phyloP scores from a whole-genome alignment of 2,113 vertebrate species.

The Lethenteron reissneri region DNA sequence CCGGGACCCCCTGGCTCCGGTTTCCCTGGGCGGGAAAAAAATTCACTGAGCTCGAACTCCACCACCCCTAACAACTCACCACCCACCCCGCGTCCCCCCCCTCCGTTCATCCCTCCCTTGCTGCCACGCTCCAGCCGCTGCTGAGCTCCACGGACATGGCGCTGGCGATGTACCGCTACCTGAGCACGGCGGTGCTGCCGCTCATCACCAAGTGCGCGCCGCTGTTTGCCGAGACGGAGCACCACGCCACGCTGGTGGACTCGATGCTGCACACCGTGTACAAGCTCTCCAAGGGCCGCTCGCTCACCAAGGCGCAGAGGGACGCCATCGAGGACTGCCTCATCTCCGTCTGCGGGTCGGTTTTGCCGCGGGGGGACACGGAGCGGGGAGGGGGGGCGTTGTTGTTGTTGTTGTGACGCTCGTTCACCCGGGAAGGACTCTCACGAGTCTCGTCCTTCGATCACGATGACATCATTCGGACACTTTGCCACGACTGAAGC shows the following conservation, averaged over 20 bases:
- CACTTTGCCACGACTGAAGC: too few species aligned
- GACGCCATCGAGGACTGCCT: slow-evolving; percentile 92
- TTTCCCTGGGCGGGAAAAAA: too few species aligned
- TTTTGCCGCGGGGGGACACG: too few species aligned
- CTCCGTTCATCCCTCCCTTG: neutral
- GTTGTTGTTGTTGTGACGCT: too few species aligned
- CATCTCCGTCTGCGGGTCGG: slow-evolving; percentile 70
- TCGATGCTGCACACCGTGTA: slow-evolving; percentile 85
- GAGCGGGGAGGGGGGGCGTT: too few species aligned
- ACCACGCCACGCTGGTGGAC: slow-evolving; percentile 59
- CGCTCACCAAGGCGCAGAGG: slow-evolving; percentile 87
- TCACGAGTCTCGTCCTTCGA: too few species aligned
- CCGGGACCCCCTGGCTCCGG: too few species aligned
- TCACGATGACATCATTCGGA: too few species aligned
- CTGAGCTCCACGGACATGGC: slow-evolving; percentile 78
- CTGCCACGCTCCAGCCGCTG: slow-evolving; percentile 32
- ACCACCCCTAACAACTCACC: too few species aligned
- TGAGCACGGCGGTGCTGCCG: slow-evolving; percentile 71
- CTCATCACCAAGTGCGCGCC: slow-evolving; percentile 77
- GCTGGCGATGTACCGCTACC: slow-evolving; percentile 73
- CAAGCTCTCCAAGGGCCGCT: slow-evolving; percentile 73
- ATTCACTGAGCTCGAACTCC: too few species aligned
- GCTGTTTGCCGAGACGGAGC: slow-evolving; percentile 73
- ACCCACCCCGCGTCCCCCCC: neutral
- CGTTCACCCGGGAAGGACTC: too few species aligned